A percentile compares a stretch with the other conserved stretches of the same genome.
Conservation (phyloP, 37 sponge, comb jelly and placozoan species). For the Mnemiopsis leidyi region DNA sequence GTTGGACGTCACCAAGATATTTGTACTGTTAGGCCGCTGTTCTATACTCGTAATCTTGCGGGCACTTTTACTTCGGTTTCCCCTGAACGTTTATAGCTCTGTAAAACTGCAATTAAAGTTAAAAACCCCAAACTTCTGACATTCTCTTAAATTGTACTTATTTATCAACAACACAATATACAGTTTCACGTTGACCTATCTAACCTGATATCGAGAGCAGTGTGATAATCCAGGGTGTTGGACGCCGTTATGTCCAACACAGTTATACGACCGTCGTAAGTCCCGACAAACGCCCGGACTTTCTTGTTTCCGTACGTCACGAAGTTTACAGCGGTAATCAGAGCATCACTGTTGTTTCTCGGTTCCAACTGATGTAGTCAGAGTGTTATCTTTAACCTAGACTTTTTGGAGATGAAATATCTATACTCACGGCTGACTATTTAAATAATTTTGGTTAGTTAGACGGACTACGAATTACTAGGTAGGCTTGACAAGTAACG, state of each 20-base stretch:
- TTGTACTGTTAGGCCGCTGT: background rate
- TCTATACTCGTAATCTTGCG: slow-evolving; percentile 1
- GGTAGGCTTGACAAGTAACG: too few relatives aligned
- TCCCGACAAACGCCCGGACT: slow-evolving; percentile 22
- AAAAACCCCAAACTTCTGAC: too few relatives aligned
- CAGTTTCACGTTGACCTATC: background rate
- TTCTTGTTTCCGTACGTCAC: slow-evolving; percentile 18
- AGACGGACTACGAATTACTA: too few relatives aligned
- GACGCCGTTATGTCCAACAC: background rate
- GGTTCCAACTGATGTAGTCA: background rate
- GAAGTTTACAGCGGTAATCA: slow-evolving; percentile 23
- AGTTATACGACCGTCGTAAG: background rate
- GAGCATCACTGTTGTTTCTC: background rate
- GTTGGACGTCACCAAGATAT: background rate
- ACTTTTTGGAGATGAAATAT: too few relatives aligned
- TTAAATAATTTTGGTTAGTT: too few relatives aligned
- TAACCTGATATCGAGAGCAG: slow-evolving; percentile 1
- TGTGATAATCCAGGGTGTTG: slow-evolving; percentile 18
- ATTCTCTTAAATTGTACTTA: too few relatives aligned
- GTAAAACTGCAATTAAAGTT: too few relatives aligned
- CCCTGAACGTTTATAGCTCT: slow-evolving; percentile 9
- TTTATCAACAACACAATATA: too few relatives aligned
- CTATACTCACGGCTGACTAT: too few relatives aligned
- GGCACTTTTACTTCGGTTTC: background rate
- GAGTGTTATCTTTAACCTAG: too few relatives aligned